Conservation (phyloP, 2,113 vertebrate species). For the Notarius lentiginosus region DNA sequence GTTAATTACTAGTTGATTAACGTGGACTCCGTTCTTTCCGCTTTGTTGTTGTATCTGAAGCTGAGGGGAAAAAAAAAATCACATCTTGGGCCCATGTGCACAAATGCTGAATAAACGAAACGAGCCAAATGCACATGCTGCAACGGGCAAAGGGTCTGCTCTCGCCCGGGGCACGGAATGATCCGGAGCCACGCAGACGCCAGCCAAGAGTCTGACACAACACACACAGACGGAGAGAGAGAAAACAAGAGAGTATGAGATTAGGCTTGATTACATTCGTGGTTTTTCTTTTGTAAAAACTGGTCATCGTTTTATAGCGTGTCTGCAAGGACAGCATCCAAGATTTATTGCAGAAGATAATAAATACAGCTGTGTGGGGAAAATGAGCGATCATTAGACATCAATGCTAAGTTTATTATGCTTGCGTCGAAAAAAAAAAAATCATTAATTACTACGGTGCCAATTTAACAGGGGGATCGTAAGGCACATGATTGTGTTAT, state of each 20-base stretch:
- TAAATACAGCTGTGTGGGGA: conserved; percentile 37
- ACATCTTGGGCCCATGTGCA: conserved; percentile 37
- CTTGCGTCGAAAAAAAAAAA: conserved; percentile 31
- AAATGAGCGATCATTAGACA: conserved; percentile 50
- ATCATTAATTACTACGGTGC: conserved; percentile 48
- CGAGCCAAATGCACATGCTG: conserved; percentile 56
- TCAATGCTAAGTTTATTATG: conserved; percentile 56
- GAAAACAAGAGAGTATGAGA: neutral
- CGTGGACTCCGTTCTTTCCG: neutral
- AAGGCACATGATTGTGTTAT: neutral
- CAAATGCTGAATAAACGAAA: conserved; percentile 29
- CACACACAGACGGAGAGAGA: neutral
- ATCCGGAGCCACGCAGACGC: conserved; percentile 51
- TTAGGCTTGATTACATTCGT: conserved; percentile 25
- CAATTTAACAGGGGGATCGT: conserved; percentile 1
- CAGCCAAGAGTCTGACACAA: conserved; percentile 42
- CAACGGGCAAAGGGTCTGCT: conserved; percentile 41
- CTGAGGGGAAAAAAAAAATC: conserved; percentile 9
- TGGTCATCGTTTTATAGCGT: neutral
- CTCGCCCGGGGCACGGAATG: conserved; percentile 52
- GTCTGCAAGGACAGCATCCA: neutral
- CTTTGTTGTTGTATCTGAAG: conserved; percentile 29
- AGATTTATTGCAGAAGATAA: conserved; percentile 47
- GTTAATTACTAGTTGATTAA: conserved; percentile 16
- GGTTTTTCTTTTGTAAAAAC: neutral